Evolutionary conservation across 2,888 invertebrate genomes (phyloP).

Genomic region (Fragum fragum): DNA sequence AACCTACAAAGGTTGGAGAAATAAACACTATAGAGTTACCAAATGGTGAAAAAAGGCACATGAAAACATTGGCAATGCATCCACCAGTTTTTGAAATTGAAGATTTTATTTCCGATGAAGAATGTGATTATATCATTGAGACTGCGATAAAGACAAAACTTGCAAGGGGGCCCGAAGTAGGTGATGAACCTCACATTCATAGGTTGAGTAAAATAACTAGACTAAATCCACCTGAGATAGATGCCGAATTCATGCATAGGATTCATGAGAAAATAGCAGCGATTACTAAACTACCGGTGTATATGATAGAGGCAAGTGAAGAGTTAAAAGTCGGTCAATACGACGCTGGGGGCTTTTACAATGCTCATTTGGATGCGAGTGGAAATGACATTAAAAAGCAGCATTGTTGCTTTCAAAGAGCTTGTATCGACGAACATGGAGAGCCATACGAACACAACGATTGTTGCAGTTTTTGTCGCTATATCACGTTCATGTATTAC

Average conservation of each 20-base stretch:
- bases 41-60: conserved; percentile 21
- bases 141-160: conserved; percentile 13
- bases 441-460: conserved; percentile 10
- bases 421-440: conserved; percentile 10
- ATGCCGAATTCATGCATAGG: conserved; percentile 26
- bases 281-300: conserved; percentile 56
- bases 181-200: background rate
- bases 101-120: conserved; percentile 39
- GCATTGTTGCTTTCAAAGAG: conserved; percentile 60
- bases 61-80: conserved; percentile 33
- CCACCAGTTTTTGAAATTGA: conserved; percentile 60
- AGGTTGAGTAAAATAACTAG: background rate
- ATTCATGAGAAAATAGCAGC: conserved; percentile 44
- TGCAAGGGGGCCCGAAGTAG: background rate
- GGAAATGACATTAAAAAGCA: conserved; percentile 11
- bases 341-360: conserved; percentile 67
- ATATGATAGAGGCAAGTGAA: conserved; percentile 65
- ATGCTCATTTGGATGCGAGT: conserved; percentile 71
- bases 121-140: conserved; percentile 53
- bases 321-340: conserved; percentile 68
- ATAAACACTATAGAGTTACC: conserved; percentile 24
- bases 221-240: conserved; percentile 29
- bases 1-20: conserved; percentile 31
- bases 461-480: conserved; percentile 57
- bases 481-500: conserved; percentile 76